Evolutionary conservation across 2,113 vertebrate species (phyloP), one percentile per base, ranked within the genome.

Genomic region (Willisornis vidua): DNA sequence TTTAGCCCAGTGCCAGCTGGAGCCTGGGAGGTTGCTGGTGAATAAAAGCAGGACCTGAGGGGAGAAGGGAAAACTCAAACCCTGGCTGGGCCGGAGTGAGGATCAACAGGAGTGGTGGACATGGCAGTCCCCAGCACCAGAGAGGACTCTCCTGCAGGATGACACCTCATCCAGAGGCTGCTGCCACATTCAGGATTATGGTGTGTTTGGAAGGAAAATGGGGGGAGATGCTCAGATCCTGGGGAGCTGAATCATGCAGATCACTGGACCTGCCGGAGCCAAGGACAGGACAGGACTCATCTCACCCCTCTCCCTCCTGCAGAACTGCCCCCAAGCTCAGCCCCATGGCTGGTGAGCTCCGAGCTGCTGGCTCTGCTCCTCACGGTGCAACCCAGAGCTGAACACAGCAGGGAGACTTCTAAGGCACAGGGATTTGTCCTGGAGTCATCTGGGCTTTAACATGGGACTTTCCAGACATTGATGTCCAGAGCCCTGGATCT

Each of bases 181-280:
- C 39, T 51, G 55, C 45, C 3, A 7, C 1, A 0, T 17, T n/a
- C 0, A 0, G 68, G 18, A 19, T 11, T 46, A 12, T 66, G 45
- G 45, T 33, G 58, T 7, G n/a, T 39, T 54, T n/a, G 14, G n/a
- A 25, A 48, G 26, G 79, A 15, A 7, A 2, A 0, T 1, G 17
- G 25, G 3, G 13, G 57, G 10, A 58, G 26, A n/a, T 71, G 71
- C 33, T 77, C 33, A 18, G 66, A 13, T 35, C n/a, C 16, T 19
- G 4, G 62, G 6, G 35, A 71, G 54, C 58, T 0, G 0, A 12
- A 33, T 43, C 72, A 17, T 6, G 5, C 51, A 3, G 5, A 9
- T 6, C 45, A 22, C 29, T 4, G 14, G 39, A 25, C 12, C 17
- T 9, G 1, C 28, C 0, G 2, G 55, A 65, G n/a, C 33, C 62